These are phyloP conservation scores for Bibio marci DNA, from an alignment of 2,888 invertebrate genomes.

Conservation along the genomic window DNA sequence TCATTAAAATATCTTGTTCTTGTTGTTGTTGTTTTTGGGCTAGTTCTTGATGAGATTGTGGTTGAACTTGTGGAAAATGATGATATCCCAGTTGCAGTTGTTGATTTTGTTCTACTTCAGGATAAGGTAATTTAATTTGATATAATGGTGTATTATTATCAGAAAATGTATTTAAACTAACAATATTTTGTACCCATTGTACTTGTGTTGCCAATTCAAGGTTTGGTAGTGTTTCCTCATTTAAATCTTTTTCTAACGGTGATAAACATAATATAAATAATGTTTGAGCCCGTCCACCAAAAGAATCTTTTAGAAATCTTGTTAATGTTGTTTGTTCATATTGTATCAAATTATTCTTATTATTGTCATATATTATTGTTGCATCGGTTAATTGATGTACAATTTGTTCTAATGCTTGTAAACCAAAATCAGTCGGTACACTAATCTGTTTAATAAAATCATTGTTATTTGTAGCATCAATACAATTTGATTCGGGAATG, in stretches of 20 bases:
- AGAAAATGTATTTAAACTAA: conserved; percentile 52
- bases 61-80: not conserved
- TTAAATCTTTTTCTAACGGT: conserved; percentile 45
- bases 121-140: conserved; percentile 25
- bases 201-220: conserved; percentile 48
- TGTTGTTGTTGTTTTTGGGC: not conserved
- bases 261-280: conserved; percentile 57
- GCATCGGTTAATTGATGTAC: conserved; percentile 39
- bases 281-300: conserved; percentile 59
- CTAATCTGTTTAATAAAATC: conserved; percentile 23
- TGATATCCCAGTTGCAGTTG: no score
- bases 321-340: conserved; percentile 47
- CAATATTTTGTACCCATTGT: conserved; percentile 50
- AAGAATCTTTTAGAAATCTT: conserved; percentile 52
- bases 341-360: conserved; percentile 24
- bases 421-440: conserved; percentile 39
- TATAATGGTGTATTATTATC: conserved; percentile 41
- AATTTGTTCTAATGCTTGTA: conserved; percentile 48
- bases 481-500: conserved; percentile 23
- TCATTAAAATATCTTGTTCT: not conserved
- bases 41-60: not conserved
- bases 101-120: no score
- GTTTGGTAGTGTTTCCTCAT: conserved; percentile 53
- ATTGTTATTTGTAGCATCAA: no score
- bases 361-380: conserved; percentile 13